Percentiles rank a stretch among this genome's conserved stretches.
phyloP scores from a whole-genome alignment of 2,113 vertebrate species.

The Macquaria australasica region DNA sequence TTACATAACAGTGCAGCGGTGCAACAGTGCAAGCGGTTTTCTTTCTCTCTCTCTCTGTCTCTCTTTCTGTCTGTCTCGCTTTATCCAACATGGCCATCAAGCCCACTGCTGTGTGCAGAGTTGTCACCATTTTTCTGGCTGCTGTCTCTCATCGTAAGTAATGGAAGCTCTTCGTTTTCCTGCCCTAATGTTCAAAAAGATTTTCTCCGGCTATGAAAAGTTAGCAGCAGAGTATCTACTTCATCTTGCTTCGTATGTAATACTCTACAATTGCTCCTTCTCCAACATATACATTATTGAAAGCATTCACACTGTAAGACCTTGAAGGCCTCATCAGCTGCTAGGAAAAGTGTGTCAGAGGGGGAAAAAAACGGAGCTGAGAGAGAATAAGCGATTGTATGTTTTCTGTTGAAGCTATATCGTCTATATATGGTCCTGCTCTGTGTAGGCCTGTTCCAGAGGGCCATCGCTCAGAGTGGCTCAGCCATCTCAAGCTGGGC shows the following conservation, averaged over 20 bases:
- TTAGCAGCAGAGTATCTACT: conserved; percentile 38
- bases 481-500: conserved; percentile 98
- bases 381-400: conserved; percentile 27
- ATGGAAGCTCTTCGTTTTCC: conserved; percentile 57
- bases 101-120: conserved; percentile 22
- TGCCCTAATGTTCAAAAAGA: conserved; percentile 54
- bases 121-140: conserved; percentile 45
- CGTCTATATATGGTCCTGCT: not conserved
- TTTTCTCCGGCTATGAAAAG: conserved; percentile 50
- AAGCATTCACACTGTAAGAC: conserved; percentile 51
- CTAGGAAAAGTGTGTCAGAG: conserved; percentile 64
- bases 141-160: conserved; percentile 33
- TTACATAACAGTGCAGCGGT: conserved; percentile 83
- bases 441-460: conserved; percentile 91
- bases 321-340: conserved; percentile 64
- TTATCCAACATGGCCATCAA: conserved; percentile 35
- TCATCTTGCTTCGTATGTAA: conserved; percentile 55
- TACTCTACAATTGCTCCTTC: conserved; percentile 59
- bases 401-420: conserved; percentile 33
- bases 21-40: conserved; percentile 72
- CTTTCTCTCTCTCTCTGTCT: conserved; percentile 47
- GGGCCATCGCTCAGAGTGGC: conserved; percentile 95
- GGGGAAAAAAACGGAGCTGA: not conserved
- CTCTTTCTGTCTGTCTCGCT: conserved; percentile 31
- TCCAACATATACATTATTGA: conserved; percentile 78